Evolutionary conservation across 2,113 vertebrate genomes (phyloP).

Genomic region (Rhineura floridana): DNA sequence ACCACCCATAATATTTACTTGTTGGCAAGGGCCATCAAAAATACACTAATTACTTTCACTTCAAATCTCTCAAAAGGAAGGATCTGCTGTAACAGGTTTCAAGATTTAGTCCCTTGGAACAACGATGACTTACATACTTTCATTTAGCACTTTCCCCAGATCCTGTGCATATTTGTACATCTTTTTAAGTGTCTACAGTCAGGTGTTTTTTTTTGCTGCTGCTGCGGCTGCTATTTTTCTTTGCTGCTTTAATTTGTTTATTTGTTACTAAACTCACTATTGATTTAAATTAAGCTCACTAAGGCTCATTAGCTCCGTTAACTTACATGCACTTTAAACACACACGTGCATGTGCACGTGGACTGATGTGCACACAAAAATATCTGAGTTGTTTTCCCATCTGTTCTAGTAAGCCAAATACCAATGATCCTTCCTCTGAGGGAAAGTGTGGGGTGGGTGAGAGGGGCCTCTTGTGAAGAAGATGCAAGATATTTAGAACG

Average conservation of each 20-base stretch:
- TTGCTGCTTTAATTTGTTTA: slow-evolving; percentile 53
- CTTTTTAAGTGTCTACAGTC: slow-evolving; percentile 20
- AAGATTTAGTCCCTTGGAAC: neutral
- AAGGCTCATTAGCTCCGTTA: slow-evolving; percentile 57
- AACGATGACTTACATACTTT: neutral
- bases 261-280: slow-evolving; percentile 57
- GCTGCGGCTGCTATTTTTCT: slow-evolving; percentile 33
- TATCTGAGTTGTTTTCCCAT: neutral
- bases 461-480: neutral
- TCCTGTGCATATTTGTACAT: neutral
- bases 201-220: slow-evolving; percentile 34
- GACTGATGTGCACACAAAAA: neutral
- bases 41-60: neutral
- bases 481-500: neutral
- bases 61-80: neutral
- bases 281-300: slow-evolving; percentile 67
- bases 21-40: neutral
- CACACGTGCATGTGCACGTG: neutral
- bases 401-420: neutral
- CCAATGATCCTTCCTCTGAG: neutral
- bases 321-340: neutral
- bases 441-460: no score
- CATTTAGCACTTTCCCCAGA: slow-evolving; percentile 20
- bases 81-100: neutral
- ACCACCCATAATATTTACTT: no score